Evolutionary conservation across 2,113 vertebrate genomes (phyloP), one percentile per base, ranked within the genome.

Genomic region (Hippocampus abdominalis): DNA sequence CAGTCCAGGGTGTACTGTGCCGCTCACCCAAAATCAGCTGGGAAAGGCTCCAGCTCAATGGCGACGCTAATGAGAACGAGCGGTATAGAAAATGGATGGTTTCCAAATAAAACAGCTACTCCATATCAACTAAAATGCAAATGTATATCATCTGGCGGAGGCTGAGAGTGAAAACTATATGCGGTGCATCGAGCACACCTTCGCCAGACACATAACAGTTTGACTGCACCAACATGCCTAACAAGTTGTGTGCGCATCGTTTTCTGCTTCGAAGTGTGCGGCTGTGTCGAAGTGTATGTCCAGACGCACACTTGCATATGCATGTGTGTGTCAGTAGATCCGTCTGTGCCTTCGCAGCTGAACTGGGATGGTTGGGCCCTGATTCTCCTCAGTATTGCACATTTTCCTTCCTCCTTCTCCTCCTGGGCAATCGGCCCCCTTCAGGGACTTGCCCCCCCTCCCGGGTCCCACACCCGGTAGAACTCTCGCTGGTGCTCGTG

Each of bases 291-390:
- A 75, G 76, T 66, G 75, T 71, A 25, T 46, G 39, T 64, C 40
- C 23, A 18, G 4, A 61, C 68, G 40, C 68, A 67, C 70, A 76
- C 68, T 74, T 63, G 40, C 29, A 21, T 71, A 73, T 75, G 73
- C 64, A 64, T 63, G 54, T 72, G 54, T 72, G 63, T 62, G 49
- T 66, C 70, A 61, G 82, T 82, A 78, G 84, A 86, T 85, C 88
- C 87, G 87, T 89, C 87, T 91, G 85, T 84, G 81, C 70, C 73
- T 84, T 73, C 49, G 82, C 89, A 89, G 85, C 87, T 91, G 85
- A 80, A 83, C 76, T 73, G 71, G 54, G 67, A 85, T 70, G 72
- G 72, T 69, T 73, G 81, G 79, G 53, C 73, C 71, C 78, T 78
- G 78, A 70, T 51, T 60, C 63, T 65, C 23, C 73, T 48, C 21